These are phyloP conservation scores for Cuculus canorus DNA, from an alignment of 2,797 vertebrate species.

Conservation along the genomic window DNA sequence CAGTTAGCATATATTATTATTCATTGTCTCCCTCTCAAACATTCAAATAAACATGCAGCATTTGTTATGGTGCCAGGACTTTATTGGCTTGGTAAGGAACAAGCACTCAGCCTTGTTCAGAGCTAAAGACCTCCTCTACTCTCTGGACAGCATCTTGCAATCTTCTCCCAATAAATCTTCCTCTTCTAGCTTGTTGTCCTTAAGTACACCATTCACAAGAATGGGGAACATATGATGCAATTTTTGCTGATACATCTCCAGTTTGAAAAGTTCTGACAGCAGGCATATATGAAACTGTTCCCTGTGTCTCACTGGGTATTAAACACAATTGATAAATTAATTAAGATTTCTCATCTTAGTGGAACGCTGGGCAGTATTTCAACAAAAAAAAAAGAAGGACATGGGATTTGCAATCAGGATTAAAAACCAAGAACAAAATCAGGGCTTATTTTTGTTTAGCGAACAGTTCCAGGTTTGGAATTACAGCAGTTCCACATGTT, in stretches of 20 bases:
- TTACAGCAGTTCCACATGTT: not conserved
- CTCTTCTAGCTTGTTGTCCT: conserved; percentile 21
- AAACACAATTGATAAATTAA: not conserved
- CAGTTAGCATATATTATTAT: not conserved
- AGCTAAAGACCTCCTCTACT: not conserved
- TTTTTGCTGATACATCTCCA: not conserved
- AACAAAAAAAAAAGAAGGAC: not conserved
- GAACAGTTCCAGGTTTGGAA: not conserved
- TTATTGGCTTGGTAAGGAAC: not conserved
- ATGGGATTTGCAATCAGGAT: not conserved
- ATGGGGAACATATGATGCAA: not conserved
- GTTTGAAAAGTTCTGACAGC: conserved; percentile 7
- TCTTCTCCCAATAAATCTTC: conserved; percentile 42
- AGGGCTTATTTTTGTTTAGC: not conserved
- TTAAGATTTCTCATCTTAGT: not conserved
- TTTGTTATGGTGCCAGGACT: not conserved
- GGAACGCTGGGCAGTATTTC: not conserved
- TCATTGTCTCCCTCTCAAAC: not conserved
- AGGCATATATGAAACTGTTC: not conserved
- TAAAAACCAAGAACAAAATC: not conserved
- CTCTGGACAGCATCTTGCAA: not conserved
- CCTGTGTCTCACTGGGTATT: not conserved
- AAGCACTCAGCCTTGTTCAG: not conserved
- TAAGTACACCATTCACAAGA: conserved; percentile 26
- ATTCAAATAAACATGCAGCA: not conserved